Evolutionary conservation across 2,888 invertebrate species (phyloP), one percentile per base, ranked within the genome.

Genomic region (Exocentrus adspersus): DNA sequence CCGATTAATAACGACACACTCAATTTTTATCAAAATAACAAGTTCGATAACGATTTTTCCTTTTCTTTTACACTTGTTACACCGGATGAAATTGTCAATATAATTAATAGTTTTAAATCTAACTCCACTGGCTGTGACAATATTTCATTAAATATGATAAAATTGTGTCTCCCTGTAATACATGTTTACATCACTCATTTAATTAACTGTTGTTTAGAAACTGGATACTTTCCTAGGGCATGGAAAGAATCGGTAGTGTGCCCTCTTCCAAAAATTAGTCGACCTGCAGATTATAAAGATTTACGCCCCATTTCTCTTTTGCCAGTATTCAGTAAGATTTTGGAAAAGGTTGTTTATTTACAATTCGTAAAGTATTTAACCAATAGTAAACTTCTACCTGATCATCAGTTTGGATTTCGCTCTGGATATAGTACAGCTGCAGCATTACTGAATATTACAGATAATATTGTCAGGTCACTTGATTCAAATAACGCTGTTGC

Each of bases 311-410:
- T 37, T n/a, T 37, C 12, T 37, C 37, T 37, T 2, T 37, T 37
- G 14, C 37, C 37, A 4, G 12, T 37, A 1, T 6, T 37, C 14
- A 37, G 37, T 12, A 56, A 43, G 12, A 43, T 41, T 9, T 19
- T 43, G 9, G 56, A 73, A 20, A 52, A 45, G 21, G 19, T 37
- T 16, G 30, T 43, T 20, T 24, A 57, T 41, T 9, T 48, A 51
- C 37, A 54, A 41, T 21, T 53, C 14, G 7, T 9, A 17, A 21
- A 53, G 16, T 53, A 53, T 14, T 41, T 53, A 19, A 17, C 21
- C 10, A 9, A 14, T 4, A n/a, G 32, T 28, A 9, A 52, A 32
- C n/a, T 52, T 7, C 32, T 52, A 7, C 32, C 53, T 12, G 14
- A 30, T 7, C 20, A 53, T 42, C 53, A 53, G 9, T 53, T 32